These are phyloP conservation scores for Lutjanus campechanus DNA, from an alignment of 2,797 vertebrate genomes.

Conservation along the genomic window DNA sequence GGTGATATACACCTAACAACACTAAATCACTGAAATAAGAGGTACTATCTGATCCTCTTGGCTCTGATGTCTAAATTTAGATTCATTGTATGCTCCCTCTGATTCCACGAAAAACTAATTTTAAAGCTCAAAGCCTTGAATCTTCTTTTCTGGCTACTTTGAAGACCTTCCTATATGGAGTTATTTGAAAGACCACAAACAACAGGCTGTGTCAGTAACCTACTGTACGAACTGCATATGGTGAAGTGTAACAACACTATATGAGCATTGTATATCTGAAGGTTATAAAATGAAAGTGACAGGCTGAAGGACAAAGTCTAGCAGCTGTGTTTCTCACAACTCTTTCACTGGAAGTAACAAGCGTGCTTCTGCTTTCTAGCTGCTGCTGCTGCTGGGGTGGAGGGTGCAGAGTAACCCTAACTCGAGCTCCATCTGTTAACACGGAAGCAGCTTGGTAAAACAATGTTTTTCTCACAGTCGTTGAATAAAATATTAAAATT, in stretches of 20 bases:
- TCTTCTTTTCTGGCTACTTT: not conserved
- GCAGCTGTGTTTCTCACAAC: not conserved
- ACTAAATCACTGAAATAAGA: not conserved
- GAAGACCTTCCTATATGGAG: not conserved
- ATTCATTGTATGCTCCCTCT: not conserved
- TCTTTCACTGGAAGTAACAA: not conserved
- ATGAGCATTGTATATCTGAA: slow-evolving; percentile 1
- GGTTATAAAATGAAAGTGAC: slow-evolving; percentile 4
- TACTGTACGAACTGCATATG: not conserved
- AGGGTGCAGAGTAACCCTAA: not conserved
- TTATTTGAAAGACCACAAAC: not conserved
- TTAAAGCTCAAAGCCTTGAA: not conserved
- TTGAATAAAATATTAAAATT: not conserved
- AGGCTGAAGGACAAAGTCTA: slow-evolving; percentile 6
- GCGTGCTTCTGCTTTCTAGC: not conserved
- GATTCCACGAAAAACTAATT: not conserved
- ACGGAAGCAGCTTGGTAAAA: not conserved
- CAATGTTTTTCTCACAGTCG: not conserved
- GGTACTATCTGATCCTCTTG: not conserved
- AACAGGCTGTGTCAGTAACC: not conserved
- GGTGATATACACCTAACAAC: not conserved
- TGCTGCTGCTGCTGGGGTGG: not conserved
- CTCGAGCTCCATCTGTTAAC: not conserved
- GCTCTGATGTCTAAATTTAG: not conserved
- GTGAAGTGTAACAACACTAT: not conserved